Evolutionary conservation across 2,797 vertebrate species (phyloP).

Genomic region (Mormyrus hasselquistii): DNA sequence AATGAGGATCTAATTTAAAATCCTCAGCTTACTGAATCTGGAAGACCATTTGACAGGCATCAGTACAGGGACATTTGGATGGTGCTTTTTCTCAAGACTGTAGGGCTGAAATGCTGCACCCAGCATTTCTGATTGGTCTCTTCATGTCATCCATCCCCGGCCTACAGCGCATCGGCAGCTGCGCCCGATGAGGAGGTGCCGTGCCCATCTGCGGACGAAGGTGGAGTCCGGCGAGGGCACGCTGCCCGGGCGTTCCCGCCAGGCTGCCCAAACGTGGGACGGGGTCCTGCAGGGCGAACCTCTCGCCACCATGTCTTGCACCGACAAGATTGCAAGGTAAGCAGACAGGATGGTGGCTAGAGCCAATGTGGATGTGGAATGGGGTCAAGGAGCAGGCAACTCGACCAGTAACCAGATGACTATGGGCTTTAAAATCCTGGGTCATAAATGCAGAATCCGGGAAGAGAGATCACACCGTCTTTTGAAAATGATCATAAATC

Average conservation of each 20-base stretch:
- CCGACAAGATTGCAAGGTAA: constrained; percentile 88
- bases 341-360: constrained; percentile 5
- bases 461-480: background rate
- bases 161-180: constrained; percentile 67
- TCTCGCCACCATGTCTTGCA: constrained; percentile 82
- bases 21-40: background rate
- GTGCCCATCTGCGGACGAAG: constrained; percentile 76
- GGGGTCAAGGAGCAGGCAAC: background rate
- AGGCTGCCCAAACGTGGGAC: constrained; percentile 58
- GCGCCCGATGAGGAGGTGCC: constrained; percentile 66
- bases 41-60: background rate
- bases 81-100: background rate
- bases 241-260: constrained; percentile 61
- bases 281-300: constrained; percentile 57
- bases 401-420: background rate
- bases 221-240: constrained; percentile 85
- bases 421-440: background rate
- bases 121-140: background rate
- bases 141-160: background rate
- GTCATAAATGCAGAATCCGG: background rate
- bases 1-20: background rate
- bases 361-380: background rate
- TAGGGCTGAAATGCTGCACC: background rate
- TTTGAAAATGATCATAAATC: background rate
- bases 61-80: background rate